Percentiles rank a stretch among this genome's conserved stretches.
Conservation (phyloP, 2,888 invertebrate genomes). For the Archips xylosteana region DNA sequence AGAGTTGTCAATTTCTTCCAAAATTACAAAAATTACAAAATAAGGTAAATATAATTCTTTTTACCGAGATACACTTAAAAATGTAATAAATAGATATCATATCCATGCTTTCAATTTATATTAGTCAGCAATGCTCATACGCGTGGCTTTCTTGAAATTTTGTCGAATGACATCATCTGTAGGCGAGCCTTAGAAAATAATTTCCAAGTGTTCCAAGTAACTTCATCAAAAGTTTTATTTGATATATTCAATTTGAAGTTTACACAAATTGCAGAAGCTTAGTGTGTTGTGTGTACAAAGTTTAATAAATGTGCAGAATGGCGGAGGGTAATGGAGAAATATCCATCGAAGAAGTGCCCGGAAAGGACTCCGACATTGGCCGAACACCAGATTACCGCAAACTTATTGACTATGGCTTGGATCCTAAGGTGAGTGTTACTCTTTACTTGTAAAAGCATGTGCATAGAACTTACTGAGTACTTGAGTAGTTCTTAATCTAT, state of each 20-base stretch:
- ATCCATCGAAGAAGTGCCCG: conserved; percentile 90
- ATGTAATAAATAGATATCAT: conserved; percentile 17
- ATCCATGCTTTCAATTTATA: conserved; percentile 35
- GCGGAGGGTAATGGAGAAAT: conserved; percentile 95
- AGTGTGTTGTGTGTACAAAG: conserved; percentile 77
- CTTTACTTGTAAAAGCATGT: neutral
- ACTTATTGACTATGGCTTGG: conserved; percentile 97
- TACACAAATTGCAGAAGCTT: conserved; percentile 52
- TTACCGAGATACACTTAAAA: conserved; percentile 8
- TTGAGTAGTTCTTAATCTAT: neutral
- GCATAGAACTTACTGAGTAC: neutral
- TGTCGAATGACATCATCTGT: conserved; percentile 78
- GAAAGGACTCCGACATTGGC: conserved; percentile 88
- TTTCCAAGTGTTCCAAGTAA: conserved; percentile 52
- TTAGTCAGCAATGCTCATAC: conserved; percentile 63
- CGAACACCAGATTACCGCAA: conserved; percentile 97
- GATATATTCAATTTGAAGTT: conserved; percentile 32
- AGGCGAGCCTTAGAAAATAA: conserved; percentile 64
- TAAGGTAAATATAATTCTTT: conserved; percentile 78
- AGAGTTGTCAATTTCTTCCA: conserved; percentile 83
- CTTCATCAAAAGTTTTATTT: conserved; percentile 51
- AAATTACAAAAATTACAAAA: conserved; percentile 85
- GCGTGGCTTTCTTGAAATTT: conserved; percentile 78
- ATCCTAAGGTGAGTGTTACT: conserved; percentile 90
- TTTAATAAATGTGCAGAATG: conserved; percentile 88